Evolutionary conservation across 2,888 invertebrate genomes (phyloP), one percentile per base, ranked within the genome.

Genomic region (Iphiclides podalirius): DNA sequence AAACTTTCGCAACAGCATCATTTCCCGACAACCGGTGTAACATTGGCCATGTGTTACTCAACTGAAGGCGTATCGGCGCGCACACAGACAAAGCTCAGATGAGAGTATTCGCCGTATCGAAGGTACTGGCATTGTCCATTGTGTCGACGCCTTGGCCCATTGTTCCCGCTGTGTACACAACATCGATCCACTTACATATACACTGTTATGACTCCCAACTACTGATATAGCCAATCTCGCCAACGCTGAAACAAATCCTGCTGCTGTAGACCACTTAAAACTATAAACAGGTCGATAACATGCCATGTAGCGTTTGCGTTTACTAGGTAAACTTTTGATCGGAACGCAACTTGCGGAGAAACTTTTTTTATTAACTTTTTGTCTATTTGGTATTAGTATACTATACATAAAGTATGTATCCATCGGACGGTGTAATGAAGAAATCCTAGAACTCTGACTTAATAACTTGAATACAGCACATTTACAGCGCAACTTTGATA

Each of bases 101-200:
- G 83, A 78, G 77, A 72, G 77, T 80, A 72, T 66, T 74, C 70
- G n/a, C n/a, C n/a, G 75, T 75, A 76, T 79, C 74, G 74, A 67
- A 75, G 75, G 74, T 67, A 76, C 66, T 63, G 69, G 78, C 77
- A 85, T 86, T 87, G 87, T 87, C 87, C 87, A 87, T 86, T 87
- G 86, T 85, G 77, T 79, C 64, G 73, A 72, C 77, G 77, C 73
- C 76, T 76, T 75, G 57, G 66, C 54, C 82, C 72, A 86, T 87
- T 87, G 86, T 87, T 87, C 75, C 61, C 62, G 52, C 60, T 67
- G 67, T 72, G 66, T 80, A 74, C 70, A 68, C 70, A 66, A 73
- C 72, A 73, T 76, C 74, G 75, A 75, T 73, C 67, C 70, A 50
- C 70, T 76, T 72, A 74, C 74, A 73, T 72, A 66, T 66, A 72